Percentiles rank a stretch among this genome's conserved stretches.
Evolutionary conservation across 1,140 invertebrate genomes (phyloP).

Genomic region (Melitaea cinxia): DNA sequence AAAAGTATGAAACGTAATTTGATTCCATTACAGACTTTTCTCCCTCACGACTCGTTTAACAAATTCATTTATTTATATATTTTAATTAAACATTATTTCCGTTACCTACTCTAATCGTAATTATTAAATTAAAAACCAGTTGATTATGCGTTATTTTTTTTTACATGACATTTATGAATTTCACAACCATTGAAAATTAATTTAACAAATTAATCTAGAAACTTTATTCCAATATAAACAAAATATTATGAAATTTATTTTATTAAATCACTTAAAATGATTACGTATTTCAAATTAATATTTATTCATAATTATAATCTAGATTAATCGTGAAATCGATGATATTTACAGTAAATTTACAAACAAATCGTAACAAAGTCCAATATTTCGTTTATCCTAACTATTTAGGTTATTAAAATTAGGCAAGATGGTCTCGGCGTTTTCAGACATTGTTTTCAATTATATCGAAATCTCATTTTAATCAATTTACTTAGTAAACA

Average conservation of each 20-base stretch:
- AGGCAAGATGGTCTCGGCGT: conserved; percentile 40
- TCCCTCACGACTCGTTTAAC: conserved; percentile 17
- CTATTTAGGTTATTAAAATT: conserved; percentile 57
- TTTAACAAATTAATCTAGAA: conserved; percentile 10
- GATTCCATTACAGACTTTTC: conserved; percentile 36
- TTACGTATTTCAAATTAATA: conserved; percentile 33
- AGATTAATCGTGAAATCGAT: conserved; percentile 43
- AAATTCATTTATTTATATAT: conserved; percentile 6
- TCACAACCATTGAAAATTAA: conserved; percentile 44
- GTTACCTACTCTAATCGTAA: conserved; percentile 18
- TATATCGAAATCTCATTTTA: conserved; percentile 3
- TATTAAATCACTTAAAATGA: conserved; percentile 7
- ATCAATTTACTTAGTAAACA: conserved; percentile 9
- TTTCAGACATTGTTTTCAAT: conserved; percentile 37
- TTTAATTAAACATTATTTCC: conserved; percentile 17
- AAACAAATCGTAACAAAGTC: conserved; percentile 62
- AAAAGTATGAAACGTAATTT: conserved; percentile 40
- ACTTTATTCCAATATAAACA: neutral
- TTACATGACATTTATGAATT: conserved; percentile 39
- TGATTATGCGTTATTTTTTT: conserved; percentile 27
- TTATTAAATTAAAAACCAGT: conserved; percentile 21
- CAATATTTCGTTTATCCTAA: conserved; percentile 66
- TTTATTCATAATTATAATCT: conserved; percentile 15
- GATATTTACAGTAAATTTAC: conserved; percentile 68
- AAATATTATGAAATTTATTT: neutral